Evolutionary conservation across 2,113 vertebrate genomes (phyloP).

Genomic region (Muntiacus reevesi): DNA sequence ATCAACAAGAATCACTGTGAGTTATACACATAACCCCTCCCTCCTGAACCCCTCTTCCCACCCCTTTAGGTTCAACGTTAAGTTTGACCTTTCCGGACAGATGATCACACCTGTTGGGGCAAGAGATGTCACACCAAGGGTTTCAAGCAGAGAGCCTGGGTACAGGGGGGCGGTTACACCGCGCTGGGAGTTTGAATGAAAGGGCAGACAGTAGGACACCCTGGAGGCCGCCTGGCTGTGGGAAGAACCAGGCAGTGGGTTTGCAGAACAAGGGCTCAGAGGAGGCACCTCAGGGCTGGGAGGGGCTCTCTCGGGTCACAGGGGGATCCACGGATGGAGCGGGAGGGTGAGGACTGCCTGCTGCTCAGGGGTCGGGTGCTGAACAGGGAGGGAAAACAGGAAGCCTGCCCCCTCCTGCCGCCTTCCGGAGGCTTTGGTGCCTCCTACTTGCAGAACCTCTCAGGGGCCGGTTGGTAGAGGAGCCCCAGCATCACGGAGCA

Average conservation of each 20-base stretch:
- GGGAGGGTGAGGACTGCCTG: neutral
- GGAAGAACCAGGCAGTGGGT: neutral
- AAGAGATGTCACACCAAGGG: neutral
- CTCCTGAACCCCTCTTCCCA: neutral
- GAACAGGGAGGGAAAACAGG: no score
- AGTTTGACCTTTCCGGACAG: neutral
- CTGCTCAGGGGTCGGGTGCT: fast-evolving
- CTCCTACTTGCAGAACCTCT: neutral
- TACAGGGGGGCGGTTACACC: neutral
- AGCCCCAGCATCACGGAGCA: neutral
- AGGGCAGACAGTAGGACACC: neutral
- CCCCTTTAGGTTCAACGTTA: neutral
- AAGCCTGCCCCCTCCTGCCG: fast-evolving
- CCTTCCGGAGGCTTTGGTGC: neutral
- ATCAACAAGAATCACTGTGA: neutral
- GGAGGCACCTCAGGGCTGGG: neutral
- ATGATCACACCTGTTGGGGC: neutral
- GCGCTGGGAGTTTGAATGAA: fast-evolving
- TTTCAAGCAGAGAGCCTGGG: neutral
- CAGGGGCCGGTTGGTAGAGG: fast-evolving
- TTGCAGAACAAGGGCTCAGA: neutral
- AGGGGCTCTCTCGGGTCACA: neutral
- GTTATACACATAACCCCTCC: neutral
- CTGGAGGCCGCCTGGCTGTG: fast-evolving
- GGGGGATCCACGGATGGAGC: fast-evolving